Evolutionary conservation across 2,797 vertebrate species (phyloP).

Genomic region (Anabas testudineus): DNA sequence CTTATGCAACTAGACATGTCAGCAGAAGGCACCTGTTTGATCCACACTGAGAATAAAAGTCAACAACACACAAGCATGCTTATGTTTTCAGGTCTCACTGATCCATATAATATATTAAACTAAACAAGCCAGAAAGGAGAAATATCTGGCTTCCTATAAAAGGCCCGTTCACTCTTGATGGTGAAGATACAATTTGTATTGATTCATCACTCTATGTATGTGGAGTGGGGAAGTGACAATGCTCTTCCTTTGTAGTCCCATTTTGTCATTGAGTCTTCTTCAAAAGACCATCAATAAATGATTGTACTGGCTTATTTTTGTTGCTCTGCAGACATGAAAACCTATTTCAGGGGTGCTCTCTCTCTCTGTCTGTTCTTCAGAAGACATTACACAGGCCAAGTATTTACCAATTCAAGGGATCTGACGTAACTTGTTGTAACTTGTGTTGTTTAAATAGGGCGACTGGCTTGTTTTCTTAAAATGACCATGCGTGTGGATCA

Average conservation of each 20-base stretch:
- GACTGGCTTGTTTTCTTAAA: constrained; percentile 22
- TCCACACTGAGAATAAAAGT: neutral
- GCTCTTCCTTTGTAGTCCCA: constrained; percentile 4
- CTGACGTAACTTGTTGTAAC: constrained; percentile 9
- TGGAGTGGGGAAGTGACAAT: fast-evolving
- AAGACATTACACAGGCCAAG: constrained; percentile 1
- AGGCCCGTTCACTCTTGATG: neutral
- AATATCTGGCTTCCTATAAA: neutral
- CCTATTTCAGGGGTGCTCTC: neutral
- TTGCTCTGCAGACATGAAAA: constrained; percentile 5
- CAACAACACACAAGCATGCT: neutral
- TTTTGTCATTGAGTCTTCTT: constrained; percentile 13
- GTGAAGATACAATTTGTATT: constrained; percentile 5
- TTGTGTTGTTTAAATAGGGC: constrained; percentile 19
- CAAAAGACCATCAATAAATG: constrained; percentile 13
- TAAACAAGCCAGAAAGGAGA: neutral
- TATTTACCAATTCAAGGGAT: constrained; percentile 40
- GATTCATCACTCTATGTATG: constrained; percentile 29
- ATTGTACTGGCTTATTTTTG: constrained; percentile 1
- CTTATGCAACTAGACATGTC: neutral
- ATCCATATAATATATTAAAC: neutral
- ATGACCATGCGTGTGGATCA: constrained; percentile 5
- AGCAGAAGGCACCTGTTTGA: neutral
- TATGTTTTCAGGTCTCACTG: constrained; percentile 10
- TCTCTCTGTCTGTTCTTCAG: constrained; percentile 7